These are phyloP conservation scores for Lates calcarifer DNA, from an alignment of 2,113 vertebrate genomes.

Conservation along the genomic window DNA sequence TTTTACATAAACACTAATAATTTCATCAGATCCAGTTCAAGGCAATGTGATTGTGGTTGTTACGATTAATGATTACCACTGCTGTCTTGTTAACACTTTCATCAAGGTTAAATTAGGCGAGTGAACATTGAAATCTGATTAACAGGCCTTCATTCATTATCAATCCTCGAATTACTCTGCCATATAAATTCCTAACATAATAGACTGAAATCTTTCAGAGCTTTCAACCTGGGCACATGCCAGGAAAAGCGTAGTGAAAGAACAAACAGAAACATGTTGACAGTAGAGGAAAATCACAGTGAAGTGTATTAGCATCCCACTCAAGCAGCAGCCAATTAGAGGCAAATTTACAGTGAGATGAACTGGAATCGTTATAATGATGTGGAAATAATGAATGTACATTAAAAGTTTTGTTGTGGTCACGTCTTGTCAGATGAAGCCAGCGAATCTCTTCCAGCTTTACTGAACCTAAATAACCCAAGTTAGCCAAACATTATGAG, in stretches of 20 bases:
- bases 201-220: constrained; percentile 20
- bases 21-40: constrained; percentile 23
- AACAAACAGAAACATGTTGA: background rate
- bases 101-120: constrained; percentile 31
- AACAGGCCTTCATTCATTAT: background rate
- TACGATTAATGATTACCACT: no score
- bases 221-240: background rate
- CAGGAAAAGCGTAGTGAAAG: background rate
- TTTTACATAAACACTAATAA: constrained; percentile 30
- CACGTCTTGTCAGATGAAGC: background rate
- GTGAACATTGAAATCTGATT: constrained; percentile 44
- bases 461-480: background rate
- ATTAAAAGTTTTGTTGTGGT: background rate
- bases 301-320: background rate
- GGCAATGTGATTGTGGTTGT: constrained; percentile 2
- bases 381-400: background rate
- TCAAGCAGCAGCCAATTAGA: background rate
- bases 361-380: background rate
- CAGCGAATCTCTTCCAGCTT: background rate
- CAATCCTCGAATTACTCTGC: constrained; percentile 2
- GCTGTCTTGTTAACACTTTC: constrained; percentile 1
- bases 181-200: constrained; percentile 22
- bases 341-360: background rate
- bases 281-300: background rate
- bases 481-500: background rate